These are phyloP conservation scores for Prunella fulvescens DNA, from an alignment of 2,113 vertebrate genomes.

Conservation along the genomic window DNA sequence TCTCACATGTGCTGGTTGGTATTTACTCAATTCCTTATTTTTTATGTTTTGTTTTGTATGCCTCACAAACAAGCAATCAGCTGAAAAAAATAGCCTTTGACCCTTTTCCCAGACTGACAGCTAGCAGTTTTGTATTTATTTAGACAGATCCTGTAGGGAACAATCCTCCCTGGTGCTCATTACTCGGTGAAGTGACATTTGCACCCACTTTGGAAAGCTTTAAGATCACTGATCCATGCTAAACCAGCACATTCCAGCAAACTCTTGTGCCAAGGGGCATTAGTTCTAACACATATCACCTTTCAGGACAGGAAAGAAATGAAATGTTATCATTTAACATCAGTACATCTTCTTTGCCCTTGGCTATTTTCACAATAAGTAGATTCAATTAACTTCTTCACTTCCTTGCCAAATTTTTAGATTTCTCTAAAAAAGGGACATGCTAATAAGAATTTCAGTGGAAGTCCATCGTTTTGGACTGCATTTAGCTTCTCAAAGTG, in stretches of 20 bases:
- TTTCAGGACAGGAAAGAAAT: conserved; percentile 54
- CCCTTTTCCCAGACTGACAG: conserved; percentile 2
- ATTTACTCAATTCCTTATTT: conserved; percentile 37
- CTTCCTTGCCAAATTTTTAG: not conserved
- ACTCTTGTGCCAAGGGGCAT: conserved; percentile 52
- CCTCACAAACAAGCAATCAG: conserved; percentile 24
- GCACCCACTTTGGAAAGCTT: conserved; percentile 59
- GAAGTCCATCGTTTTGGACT: not conserved
- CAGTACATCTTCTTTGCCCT: conserved; percentile 23
- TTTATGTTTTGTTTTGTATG: not conserved
- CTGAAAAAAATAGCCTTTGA: conserved; percentile 28
- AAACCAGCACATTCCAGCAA: conserved; percentile 62
- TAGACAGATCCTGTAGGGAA: conserved; percentile 50
- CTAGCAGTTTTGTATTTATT: conserved; percentile 10
- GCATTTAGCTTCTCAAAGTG: not conserved
- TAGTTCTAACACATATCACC: conserved; percentile 37
- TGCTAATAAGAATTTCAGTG: not conserved
- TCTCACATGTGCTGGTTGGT: not conserved
- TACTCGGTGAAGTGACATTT: conserved; percentile 57
- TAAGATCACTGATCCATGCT: conserved; percentile 66
- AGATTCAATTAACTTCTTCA: not conserved
- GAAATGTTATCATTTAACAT: conserved; percentile 3
- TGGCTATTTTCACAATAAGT: not conserved
- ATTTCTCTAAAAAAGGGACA: not conserved
- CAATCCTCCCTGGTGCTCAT: conserved; percentile 35